Evolutionary conservation across 2,888 invertebrate genomes (phyloP), one percentile per base, ranked within the genome.

Genomic region (Synergus itoensis): DNA sequence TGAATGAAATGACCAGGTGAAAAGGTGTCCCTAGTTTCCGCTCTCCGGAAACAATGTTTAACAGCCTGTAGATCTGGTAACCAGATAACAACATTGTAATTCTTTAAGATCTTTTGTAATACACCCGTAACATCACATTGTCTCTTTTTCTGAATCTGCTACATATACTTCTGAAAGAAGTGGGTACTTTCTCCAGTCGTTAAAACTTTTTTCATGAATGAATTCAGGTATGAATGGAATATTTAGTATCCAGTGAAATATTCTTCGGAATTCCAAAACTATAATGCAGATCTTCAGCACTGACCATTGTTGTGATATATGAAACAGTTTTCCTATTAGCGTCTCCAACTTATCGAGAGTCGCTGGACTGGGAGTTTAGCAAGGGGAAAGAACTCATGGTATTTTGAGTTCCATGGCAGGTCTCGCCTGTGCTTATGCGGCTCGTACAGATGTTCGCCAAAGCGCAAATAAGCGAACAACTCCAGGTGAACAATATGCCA

Each of bases 401-500:
- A 79, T 80, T 73, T 21, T 60, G 60, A 60, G 60, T 60, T 60
- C 14, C 60, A 60, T 60, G 21, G 21, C 60, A 60, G 21, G 60
- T 60, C 21, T 60, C 21, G 12, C 21, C 4, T 60, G 60, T 21
- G 45, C 1, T 80, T 81, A 81, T 79, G 73, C 77, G 81, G 79
- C 81, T 78, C 80, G 80, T 83, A 81, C 78, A 79, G 79, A 79
- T 79, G 77, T 80, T 65, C 79, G 80, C 77, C 80, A 67, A 75
- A 48, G 67, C 69, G 76, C 80, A 62, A 77, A 76, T 64, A 73
- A 80, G 80, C 78, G 80, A 84, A 81, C 81, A 82, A 83, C 84
- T 80, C 64, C 81, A 77, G 67, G 81, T 80, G 86, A 87, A 89
- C 89, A 89, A 89, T 90, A 88, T 89, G 83, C 86, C 86, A 80